A percentile compares a stretch with the other conserved stretches of the same genome.
Conservation (phyloP, 2,888 invertebrate genomes). For the Aphodius granarius region DNA sequence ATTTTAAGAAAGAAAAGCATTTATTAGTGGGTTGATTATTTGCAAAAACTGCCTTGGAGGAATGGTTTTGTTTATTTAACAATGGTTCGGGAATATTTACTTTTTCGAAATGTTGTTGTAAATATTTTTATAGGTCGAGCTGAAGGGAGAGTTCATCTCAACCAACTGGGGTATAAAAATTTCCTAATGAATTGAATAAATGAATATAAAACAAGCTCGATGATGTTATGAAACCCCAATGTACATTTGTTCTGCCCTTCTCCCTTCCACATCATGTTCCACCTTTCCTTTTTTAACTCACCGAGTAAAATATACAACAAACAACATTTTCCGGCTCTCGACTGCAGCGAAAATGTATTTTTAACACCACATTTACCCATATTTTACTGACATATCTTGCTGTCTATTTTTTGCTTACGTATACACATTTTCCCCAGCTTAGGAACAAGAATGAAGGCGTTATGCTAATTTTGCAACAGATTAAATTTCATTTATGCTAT, state of each 20-base stretch:
- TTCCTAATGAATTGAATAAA: conserved; percentile 14
- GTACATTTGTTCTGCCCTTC: not conserved
- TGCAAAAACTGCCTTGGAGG: no score
- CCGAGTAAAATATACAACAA: not conserved
- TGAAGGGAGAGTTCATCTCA: not conserved
- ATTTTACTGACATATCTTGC: no score
- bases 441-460: not conserved
- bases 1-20: no score
- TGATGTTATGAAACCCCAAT: not conserved
- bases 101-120: not conserved
- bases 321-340: not conserved
- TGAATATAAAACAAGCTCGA: not conserved
- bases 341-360: no score
- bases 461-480: not conserved
- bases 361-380: no score
- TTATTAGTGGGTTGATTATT: not conserved
- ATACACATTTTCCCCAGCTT: not conserved
- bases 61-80: no score
- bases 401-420: no score
- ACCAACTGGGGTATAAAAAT: not conserved
- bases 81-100: not conserved
- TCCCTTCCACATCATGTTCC: not conserved
- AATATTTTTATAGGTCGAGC: not conserved
- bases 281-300: not conserved
- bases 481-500: not conserved